Percentiles rank a stretch among this genome's conserved stretches.
phyloP scores from a whole-genome alignment of 2,113 vertebrate genomes.

The Turnix velox region DNA sequence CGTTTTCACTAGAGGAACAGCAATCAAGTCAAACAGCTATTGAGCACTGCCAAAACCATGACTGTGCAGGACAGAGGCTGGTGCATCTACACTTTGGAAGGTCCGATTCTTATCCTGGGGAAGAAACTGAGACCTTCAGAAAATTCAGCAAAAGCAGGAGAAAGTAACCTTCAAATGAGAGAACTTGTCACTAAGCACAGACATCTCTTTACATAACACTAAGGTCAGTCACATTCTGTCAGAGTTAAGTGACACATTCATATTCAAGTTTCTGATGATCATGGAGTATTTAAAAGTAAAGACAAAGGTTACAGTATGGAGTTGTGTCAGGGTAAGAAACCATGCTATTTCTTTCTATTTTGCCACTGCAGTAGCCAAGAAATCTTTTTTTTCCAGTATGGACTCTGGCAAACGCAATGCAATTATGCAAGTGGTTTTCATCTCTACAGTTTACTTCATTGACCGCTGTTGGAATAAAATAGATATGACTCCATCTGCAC shows the following conservation, averaged over 20 bases:
- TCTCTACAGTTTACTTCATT: neutral
- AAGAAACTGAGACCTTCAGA: neutral
- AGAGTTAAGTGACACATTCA: neutral
- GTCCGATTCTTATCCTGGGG: neutral
- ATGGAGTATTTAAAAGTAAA: neutral
- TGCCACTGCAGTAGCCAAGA: neutral
- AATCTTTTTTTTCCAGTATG: neutral
- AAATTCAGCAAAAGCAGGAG: neutral
- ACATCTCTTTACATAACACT: neutral
- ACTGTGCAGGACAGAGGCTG: neutral
- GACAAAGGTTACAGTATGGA: neutral
- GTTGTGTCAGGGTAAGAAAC: neutral
- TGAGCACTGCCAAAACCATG: neutral
- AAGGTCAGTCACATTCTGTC: neutral
- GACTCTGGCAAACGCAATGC: neutral
- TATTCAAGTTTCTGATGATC: neutral
- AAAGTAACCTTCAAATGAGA: neutral
- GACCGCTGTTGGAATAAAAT: neutral
- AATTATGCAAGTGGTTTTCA: neutral
- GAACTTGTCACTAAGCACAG: neutral
- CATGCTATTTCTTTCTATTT: neutral
- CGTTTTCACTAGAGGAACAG: neutral
- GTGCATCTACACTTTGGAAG: neutral
- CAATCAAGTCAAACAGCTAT: neutral
- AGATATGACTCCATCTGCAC: neutral